Evolutionary conservation across 2,888 invertebrate species (phyloP), one percentile per base, ranked within the genome.

Genomic region (Cancer borealis): DNA sequence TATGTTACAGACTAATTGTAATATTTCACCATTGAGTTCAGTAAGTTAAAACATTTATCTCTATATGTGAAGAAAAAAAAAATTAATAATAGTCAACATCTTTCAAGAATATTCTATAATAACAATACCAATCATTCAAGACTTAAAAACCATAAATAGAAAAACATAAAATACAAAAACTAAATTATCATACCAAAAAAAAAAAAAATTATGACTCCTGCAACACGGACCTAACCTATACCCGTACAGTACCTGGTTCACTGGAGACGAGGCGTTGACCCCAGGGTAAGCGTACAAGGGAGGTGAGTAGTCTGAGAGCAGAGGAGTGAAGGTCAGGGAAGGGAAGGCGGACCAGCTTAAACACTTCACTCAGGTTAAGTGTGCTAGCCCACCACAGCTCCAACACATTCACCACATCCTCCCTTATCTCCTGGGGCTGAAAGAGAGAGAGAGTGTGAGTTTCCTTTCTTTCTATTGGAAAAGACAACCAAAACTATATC

Each of bases 261-360:
- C 97, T 97, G 96, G 97, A 97, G 66, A 98, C 97, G 92, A 97
- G 97, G 96, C 97, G 97, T 96, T 98, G 98, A 39, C 98, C 99
- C 99, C 99, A 99, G 1, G 97, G 97, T 96, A 98, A 98, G 95
- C 97, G 97, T 39, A 98, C 97, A 26, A 98, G 96, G 0, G 98
- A 97, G 96, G 97, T 97, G 88, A 99, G 96, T 54, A 98, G 97
- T 26, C 97, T 97, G 88, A 98, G 97, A 39, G 98, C 97, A 26
- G 98, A 97, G 94, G 97, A 96, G 96, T 98, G 97, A 26, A 98
- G 97, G 96, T 99, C 99, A 0, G 97, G 97, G 96, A 99, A 99
- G 10, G 99, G 99, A 96, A 98, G 98, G 95, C 97, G 97, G n/a
- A 95, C 95, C 84, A 95, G 54, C 45, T 87, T 87, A 73, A 90